phyloP scores from a whole-genome alignment of 2,888 invertebrate genomes.

The Eupithecia pulchellata region DNA sequence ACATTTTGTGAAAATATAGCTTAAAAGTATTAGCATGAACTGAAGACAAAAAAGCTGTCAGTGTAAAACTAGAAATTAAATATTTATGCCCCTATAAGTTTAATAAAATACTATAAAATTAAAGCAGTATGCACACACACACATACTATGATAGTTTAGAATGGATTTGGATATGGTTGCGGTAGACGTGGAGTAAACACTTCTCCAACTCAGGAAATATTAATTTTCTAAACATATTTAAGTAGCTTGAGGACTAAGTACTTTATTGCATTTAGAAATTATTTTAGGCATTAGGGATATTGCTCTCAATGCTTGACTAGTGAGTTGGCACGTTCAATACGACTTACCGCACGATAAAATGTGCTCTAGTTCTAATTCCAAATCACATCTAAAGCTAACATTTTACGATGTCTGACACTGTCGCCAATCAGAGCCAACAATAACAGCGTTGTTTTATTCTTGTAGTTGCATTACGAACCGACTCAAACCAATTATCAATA shows the following conservation, averaged over 20 bases:
- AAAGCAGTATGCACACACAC: too few relatives aligned
- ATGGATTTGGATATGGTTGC: too few relatives aligned
- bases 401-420: constrained; percentile 66
- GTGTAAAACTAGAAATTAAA: too few relatives aligned
- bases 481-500: constrained; percentile 15
- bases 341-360: constrained; percentile 14
- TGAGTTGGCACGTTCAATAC: not conserved
- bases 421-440: constrained; percentile 58
- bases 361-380: constrained; percentile 31
- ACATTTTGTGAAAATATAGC: too few relatives aligned
- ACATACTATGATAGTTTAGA: too few relatives aligned
- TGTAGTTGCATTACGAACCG: constrained; percentile 32
- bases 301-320: not conserved
- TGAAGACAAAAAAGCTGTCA: too few relatives aligned
- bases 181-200: too few relatives aligned
- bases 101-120: too few relatives aligned
- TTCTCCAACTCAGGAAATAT: too few relatives aligned
- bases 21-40: too few relatives aligned
- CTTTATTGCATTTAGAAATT: not conserved
- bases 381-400: constrained; percentile 57
- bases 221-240: not conserved
- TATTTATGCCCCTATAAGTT: not conserved
- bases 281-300: not conserved
- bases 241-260: not conserved
- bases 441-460: constrained; percentile 65